Evolutionary conservation across 2,113 vertebrate species (phyloP).

Genomic region (Saccopteryx leptura): DNA sequence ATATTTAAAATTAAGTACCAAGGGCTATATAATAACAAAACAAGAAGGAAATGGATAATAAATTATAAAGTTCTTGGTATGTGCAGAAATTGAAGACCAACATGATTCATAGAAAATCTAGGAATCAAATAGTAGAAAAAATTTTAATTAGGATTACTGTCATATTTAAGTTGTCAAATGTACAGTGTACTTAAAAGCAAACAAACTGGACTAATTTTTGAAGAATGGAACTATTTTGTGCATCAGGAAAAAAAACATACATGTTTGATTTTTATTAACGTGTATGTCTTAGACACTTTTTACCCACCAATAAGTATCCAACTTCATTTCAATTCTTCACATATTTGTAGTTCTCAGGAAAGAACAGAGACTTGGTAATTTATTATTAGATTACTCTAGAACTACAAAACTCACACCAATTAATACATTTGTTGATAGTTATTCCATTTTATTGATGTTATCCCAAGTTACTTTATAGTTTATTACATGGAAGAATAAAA

Average conservation of each 20-base stretch:
- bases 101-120: neutral
- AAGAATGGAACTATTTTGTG: constrained; percentile 12
- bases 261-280: constrained; percentile 34
- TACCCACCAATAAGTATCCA: neutral
- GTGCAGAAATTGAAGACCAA: neutral
- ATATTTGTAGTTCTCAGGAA: neutral
- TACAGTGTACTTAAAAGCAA: neutral
- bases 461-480: neutral
- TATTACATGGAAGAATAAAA: constrained; percentile 2
- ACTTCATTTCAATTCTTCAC: neutral
- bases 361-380: neutral
- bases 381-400: constrained; percentile 42
- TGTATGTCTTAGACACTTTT: neutral
- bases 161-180: neutral
- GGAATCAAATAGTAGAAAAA: constrained; percentile 47
- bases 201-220: neutral
- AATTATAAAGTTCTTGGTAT: neutral
- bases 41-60: neutral
- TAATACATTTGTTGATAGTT: constrained; percentile 8
- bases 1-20: constrained; percentile 12
- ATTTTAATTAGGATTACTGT: neutral
- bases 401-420: neutral
- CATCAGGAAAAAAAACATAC: neutral
- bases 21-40: neutral
- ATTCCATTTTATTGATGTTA: neutral